phyloP scores from a whole-genome alignment of 2,113 vertebrate genomes.

The Eulemur macaco region DNA sequence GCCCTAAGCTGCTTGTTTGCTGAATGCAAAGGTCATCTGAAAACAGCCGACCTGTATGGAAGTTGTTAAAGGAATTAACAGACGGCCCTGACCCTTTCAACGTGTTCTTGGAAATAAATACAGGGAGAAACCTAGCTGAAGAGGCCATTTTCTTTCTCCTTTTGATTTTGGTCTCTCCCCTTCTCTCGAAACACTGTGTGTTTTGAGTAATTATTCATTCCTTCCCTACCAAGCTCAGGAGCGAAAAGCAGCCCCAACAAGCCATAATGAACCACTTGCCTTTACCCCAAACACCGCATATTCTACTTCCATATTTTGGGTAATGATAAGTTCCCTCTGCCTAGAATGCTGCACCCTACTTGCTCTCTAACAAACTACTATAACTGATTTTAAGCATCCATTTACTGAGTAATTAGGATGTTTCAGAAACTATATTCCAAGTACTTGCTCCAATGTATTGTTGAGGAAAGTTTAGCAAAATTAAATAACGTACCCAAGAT shows the following conservation, averaged over 20 bases:
- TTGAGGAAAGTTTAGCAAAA: background rate
- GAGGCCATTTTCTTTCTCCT: no score
- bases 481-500: background rate
- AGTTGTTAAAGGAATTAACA: no score
- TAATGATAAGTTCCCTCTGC: background rate
- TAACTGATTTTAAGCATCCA: background rate
- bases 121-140: background rate
- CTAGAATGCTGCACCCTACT: background rate
- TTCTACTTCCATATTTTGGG: background rate
- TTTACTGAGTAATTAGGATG: background rate
- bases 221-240: no score
- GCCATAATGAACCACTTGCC: background rate
- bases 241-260: background rate
- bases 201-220: no score
- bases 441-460: background rate
- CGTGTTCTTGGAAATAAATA: no score
- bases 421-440: background rate
- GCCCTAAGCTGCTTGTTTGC: no score
- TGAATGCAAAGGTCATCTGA: no score
- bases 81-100: no score
- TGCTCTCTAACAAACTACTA: slow-evolving; percentile 2
- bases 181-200: no score
- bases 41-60: no score
- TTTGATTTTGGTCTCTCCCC: no score
- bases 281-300: background rate